These are phyloP conservation scores for Empis stercorea DNA, from an alignment of 2,888 invertebrate genomes.

Conservation along the genomic window DNA sequence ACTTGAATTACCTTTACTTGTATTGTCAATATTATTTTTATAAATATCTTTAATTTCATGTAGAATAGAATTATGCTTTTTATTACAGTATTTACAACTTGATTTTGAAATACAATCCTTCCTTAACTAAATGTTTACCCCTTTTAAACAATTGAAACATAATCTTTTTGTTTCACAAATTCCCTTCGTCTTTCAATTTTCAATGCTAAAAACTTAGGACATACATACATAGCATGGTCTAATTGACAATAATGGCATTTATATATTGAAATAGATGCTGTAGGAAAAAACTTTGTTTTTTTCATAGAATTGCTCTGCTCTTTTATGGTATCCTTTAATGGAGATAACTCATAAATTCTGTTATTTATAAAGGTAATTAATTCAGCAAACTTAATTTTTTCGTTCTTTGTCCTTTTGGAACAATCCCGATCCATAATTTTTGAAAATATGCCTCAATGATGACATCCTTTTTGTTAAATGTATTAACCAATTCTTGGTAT, in stretches of 20 bases:
- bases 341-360: too few relatives aligned
- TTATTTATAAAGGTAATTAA: too few relatives aligned
- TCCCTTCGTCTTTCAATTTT: constrained; percentile 3
- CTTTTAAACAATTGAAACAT: too few relatives aligned
- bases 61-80: constrained; percentile 4
- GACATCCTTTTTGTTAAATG: constrained; percentile 3
- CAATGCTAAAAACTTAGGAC: neutral
- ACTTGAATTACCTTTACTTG: too few relatives aligned
- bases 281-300: too few relatives aligned
- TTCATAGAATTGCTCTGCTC: too few relatives aligned
- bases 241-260: too few relatives aligned
- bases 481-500: neutral
- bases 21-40: too few relatives aligned
- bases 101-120: constrained; percentile 1
- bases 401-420: too few relatives aligned
- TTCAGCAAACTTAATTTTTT: neutral
- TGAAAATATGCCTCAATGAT: constrained; percentile 5
- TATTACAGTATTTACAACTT: constrained; percentile 4
- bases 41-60: neutral
- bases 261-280: neutral
- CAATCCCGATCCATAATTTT: constrained; percentile 4
- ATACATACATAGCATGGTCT: neutral
- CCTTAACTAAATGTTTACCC: neutral
- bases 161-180: constrained; percentile 6
- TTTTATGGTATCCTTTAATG: too few relatives aligned